phyloP scores from a whole-genome alignment of 1,140 invertebrate species.

The Cydia splendana region DNA sequence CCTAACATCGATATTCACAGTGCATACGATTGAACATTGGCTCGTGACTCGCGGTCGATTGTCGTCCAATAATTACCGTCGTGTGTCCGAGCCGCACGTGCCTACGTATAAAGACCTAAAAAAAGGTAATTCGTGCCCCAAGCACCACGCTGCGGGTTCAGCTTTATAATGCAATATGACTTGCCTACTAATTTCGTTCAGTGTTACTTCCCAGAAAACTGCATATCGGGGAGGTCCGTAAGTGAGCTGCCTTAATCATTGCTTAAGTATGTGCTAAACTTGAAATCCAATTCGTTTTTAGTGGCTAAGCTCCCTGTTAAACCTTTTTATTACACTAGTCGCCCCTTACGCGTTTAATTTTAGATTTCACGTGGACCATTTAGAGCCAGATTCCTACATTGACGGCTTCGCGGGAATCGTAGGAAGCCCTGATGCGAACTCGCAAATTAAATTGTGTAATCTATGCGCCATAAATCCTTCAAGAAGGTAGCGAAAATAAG shows the following conservation, averaged over 20 bases:
- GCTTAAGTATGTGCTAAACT: conserved; percentile 58
- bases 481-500: conserved; percentile 64
- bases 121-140: conserved; percentile 61
- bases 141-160: conserved; percentile 41
- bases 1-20: conserved; percentile 60
- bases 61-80: conserved; percentile 62
- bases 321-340: conserved; percentile 53
- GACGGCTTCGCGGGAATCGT: conserved; percentile 22
- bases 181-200: conserved; percentile 42
- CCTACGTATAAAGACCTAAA: conserved; percentile 53
- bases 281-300: conserved; percentile 67
- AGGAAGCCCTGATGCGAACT: not conserved
- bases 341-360: conserved; percentile 47
- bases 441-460: conserved; percentile 44
- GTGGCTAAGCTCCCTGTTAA: conserved; percentile 55
- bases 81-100: conserved; percentile 66
- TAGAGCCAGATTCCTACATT: conserved; percentile 16
- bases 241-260: conserved; percentile 43
- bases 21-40: conserved; percentile 53
- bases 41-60: conserved; percentile 68
- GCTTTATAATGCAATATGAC: conserved; percentile 39
- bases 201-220: conserved; percentile 40
- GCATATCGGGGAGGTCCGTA: conserved; percentile 33
- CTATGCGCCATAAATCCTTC: conserved; percentile 47
- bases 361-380: conserved; percentile 38